Conservation (phyloP, 2,888 invertebrate genomes). For the Leptopilina myrica region DNA sequence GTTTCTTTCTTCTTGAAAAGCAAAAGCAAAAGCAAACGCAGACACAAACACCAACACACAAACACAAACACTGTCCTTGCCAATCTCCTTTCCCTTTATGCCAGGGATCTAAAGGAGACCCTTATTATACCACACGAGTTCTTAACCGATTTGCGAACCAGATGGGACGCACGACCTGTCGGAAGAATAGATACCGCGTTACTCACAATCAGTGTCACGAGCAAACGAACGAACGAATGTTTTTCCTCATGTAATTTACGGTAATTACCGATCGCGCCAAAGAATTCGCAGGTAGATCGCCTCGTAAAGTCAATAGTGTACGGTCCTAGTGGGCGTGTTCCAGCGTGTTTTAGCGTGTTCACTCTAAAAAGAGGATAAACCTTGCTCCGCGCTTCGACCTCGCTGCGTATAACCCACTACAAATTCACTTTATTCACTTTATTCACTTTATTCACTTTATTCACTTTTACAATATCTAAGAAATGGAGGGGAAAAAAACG, state of each 20-base stretch:
- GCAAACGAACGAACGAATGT: conserved; percentile 46
- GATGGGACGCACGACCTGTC: conserved; percentile 34
- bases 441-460: no score
- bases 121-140: conserved; percentile 27
- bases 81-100: conserved; percentile 11
- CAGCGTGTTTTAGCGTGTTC: conserved; percentile 44
- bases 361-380: conserved; percentile 53
- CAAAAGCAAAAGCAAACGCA: no score
- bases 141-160: conserved; percentile 29
- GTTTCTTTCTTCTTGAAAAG: not conserved
- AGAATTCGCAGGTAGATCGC: conserved; percentile 44
- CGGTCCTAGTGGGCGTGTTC: conserved; percentile 53
- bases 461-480: conserved; percentile 13
- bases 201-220: conserved; percentile 39
- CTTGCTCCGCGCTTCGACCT: conserved; percentile 50
- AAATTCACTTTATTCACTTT: conserved; percentile 49
- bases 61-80: not conserved
- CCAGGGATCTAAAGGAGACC: not conserved
- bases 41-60: no score
- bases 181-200: conserved; percentile 40
- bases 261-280: conserved; percentile 50
- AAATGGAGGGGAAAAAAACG: not conserved
- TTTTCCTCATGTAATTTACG: conserved; percentile 55
- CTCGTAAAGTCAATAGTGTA: conserved; percentile 49
- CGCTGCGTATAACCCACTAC: conserved; percentile 45